Conservation (phyloP, 2,113 vertebrate genomes). For the Egretta garzetta region DNA sequence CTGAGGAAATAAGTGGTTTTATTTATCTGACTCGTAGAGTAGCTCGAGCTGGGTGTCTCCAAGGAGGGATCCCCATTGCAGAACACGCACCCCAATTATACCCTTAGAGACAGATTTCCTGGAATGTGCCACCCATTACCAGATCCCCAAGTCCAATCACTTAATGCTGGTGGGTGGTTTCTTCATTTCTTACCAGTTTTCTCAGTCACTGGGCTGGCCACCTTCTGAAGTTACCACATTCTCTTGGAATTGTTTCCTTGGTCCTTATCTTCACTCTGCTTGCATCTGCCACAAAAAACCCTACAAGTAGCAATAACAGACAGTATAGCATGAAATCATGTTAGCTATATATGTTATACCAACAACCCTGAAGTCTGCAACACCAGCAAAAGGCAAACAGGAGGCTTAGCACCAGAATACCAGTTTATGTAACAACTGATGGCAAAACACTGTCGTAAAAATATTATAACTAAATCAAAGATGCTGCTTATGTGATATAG, state of each 20-base stretch:
- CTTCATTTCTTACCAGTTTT: neutral
- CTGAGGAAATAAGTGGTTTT: neutral
- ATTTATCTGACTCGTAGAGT: neutral
- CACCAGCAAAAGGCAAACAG: neutral
- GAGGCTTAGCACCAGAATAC: neutral
- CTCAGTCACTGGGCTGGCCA: neutral
- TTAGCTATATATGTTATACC: neutral
- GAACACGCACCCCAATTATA: neutral
- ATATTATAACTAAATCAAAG: neutral
- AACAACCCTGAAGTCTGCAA: neutral
- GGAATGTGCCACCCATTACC: accelerated
- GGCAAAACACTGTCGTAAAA: neutral
- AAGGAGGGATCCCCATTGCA: neutral
- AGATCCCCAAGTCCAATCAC: neutral
- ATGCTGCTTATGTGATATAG: neutral
- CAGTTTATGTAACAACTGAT: neutral
- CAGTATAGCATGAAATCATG: neutral
- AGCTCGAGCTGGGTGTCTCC: neutral
- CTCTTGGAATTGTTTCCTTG: neutral
- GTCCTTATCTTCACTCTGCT: neutral
- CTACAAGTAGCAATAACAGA: neutral
- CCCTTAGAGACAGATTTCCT: neutral
- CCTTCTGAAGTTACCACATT: neutral
- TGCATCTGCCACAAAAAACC: neutral
- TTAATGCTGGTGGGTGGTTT: neutral